Evolutionary conservation across 2,888 invertebrate genomes (phyloP), one percentile per base, ranked within the genome.

Genomic region (Drosophila cognata): DNA sequence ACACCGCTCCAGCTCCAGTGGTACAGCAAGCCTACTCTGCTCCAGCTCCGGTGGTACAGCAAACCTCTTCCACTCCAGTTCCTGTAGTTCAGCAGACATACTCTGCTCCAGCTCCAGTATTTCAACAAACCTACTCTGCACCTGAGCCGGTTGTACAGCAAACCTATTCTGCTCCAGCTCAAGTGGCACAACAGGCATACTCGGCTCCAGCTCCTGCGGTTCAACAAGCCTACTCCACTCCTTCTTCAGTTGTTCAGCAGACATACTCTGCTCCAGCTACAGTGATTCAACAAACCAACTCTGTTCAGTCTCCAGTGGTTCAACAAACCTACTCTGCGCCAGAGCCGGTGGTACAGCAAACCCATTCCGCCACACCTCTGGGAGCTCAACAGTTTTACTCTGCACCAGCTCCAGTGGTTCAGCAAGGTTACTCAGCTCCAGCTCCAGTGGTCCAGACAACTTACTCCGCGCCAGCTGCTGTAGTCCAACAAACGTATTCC

Each of bases 401-500:
- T 11, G 56, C 38, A 29, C 38, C 38, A n/a, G 29, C 29, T 16
- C 21, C 31, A 21, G 31, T 57, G 1, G 21, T 31, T n/a, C 73
- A 77, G n/a, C 59, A 77, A 25, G 62, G 67, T 10, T 74, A 65
- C 36, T 51, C 63, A 2, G 63, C 61, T 43, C 71, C 60, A 31
- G 29, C 28, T 29, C 29, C 11, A 18, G 29, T 29, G 29, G 18
- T 29, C 1, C 51, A 11, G 3, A 38, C 11, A n/a, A 51, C 51
- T 16, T n/a, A 51, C 51, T 11, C 29, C n/a, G 51, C 51, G 5
- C 51, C 29, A 6, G 29, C 51, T 29, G 3, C n/a, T 11, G 29
- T 51, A 11, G n/a, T 29, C 6, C 29, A 31, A 11, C 29, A 13
- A 51, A 31, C n/a, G 6, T 51, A 31, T 28, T 56, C 56, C 2